phyloP scores from a whole-genome alignment of 2,113 vertebrate genomes.

The Ochotona curzoniae region DNA sequence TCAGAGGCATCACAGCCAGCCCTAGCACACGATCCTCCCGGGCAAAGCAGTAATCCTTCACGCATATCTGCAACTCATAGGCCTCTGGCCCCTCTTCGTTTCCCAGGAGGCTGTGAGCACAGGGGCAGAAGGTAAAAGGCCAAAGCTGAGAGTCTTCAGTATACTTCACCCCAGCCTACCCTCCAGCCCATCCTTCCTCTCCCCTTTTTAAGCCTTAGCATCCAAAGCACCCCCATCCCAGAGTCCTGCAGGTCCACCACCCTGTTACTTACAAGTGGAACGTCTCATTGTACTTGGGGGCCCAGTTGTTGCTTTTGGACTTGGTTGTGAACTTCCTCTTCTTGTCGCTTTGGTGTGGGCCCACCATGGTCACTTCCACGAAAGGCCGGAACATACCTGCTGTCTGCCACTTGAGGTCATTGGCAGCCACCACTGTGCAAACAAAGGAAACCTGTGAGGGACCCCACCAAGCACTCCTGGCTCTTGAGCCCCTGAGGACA shows the following conservation, averaged over 20 bases:
- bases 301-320: conserved; percentile 99
- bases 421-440: conserved; percentile 94
- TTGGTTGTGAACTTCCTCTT: conserved; percentile 98
- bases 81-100: conserved; percentile 95
- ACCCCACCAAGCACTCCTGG: not conserved
- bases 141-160: not conserved
- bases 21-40: conserved; percentile 96
- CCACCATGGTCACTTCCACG: conserved; percentile 96
- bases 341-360: conserved; percentile 97
- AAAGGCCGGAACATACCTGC: conserved; percentile 98
- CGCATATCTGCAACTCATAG: conserved; percentile 96
- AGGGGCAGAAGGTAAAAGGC: not conserved
- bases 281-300: conserved; percentile 97
- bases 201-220: not conserved
- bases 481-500: not conserved
- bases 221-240: not conserved
- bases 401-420: conserved; percentile 97
- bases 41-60: conserved; percentile 99
- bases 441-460: conserved; percentile 64
- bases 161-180: not conserved
- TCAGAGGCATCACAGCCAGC: conserved; percentile 93
- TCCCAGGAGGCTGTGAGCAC: conserved; percentile 90
- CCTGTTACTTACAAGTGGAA: conserved; percentile 94
- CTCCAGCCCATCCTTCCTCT: not conserved
- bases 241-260: conserved; percentile 67